phyloP scores from a whole-genome alignment of 2,888 invertebrate genomes.

The Leucophenga montana region DNA sequence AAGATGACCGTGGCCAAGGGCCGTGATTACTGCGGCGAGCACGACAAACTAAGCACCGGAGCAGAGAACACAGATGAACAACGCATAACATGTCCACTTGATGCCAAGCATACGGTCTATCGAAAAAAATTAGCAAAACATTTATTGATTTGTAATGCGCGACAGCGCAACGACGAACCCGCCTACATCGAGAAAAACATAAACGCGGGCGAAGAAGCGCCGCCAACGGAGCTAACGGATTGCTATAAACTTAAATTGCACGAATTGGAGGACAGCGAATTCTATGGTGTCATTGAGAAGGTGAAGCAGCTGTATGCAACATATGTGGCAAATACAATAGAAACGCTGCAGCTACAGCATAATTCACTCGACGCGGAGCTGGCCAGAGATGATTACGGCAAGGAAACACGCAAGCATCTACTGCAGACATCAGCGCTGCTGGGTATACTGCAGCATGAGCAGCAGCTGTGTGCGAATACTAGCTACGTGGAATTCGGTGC shows the following conservation, averaged over 20 bases:
- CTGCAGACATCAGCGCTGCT: conserved; percentile 85
- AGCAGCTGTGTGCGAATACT: conserved; percentile 77
- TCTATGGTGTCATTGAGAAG: conserved; percentile 72
- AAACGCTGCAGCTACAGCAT: conserved; percentile 73
- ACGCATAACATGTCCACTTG: conserved; percentile 82
- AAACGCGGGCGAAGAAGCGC: conserved; percentile 57
- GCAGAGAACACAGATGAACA: conserved; percentile 48
- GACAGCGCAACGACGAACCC: conserved; percentile 74
- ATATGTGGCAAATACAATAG: conserved; percentile 69
- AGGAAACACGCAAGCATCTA: conserved; percentile 81
- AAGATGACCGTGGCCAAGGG: conserved; percentile 83
- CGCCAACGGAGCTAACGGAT: conserved; percentile 20
- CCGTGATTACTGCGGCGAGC: conserved; percentile 83
- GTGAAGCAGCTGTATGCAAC: conserved; percentile 72
- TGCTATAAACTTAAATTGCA: conserved; percentile 67
- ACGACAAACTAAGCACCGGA: conserved; percentile 67
- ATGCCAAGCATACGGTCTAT: conserved; percentile 82
- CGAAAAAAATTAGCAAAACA: conserved; percentile 81
- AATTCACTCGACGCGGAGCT: conserved; percentile 74
- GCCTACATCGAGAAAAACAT: conserved; percentile 70
- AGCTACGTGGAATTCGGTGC: conserved; percentile 92
- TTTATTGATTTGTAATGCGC: conserved; percentile 82
- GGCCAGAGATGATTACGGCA: conserved; percentile 76
- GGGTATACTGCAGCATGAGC: conserved; percentile 78
- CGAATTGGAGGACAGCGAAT: conserved; percentile 68